Base-by-base conservation (phyloP, 2,113 vertebrate genomes). In the Podocnemis expansa region DNA sequence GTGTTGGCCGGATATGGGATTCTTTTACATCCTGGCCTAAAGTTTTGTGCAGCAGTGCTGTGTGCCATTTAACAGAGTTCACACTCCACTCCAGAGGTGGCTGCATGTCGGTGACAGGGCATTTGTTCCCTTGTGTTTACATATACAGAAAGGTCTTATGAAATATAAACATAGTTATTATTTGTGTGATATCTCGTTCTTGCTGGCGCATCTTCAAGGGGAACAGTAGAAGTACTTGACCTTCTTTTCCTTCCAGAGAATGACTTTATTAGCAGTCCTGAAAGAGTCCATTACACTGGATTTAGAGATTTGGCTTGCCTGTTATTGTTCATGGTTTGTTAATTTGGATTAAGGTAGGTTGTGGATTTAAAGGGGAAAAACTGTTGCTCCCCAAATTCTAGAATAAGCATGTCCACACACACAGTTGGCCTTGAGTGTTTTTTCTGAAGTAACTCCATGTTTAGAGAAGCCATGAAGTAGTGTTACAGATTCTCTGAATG, bases 161-260 rank as follows among this genome's bases (percentile, higher is more conserved):
- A n/a, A 4, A 34, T 47, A 1, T 29, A 4, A 73, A 43, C 14
- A 25, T 0, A 16, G 31, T 21, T 34, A 0, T 58, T 22, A 34
- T 1, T 2, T 2, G 10, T 31, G 51, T 29, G n/a, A 84, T 34
- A 9, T 10, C 5, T 67, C 43, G 8, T 31, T 8, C 0, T 21
- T 31, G 67, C 12, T 21, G 41, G 58, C 85, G 55, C 31, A 19
- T 25, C 54, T 45, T 34, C n/a, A 55, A 67, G 34, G 41, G 70
- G 70, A 10, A 41, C 70, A 41, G 38, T 17, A 41, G 22, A 43
- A 41, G 11, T 21, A 41, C 22, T 41, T 73, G 3, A 5, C 47
- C 0, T 29, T 38, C 6, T 41, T 25, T 41, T 16, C 34, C 67
- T 34, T 55, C 52, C 13, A 38, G 56, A 49, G 8, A 22, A 22